Base-by-base conservation (phyloP, 2,888 invertebrate species). In the Drosophila formosana region DNA sequence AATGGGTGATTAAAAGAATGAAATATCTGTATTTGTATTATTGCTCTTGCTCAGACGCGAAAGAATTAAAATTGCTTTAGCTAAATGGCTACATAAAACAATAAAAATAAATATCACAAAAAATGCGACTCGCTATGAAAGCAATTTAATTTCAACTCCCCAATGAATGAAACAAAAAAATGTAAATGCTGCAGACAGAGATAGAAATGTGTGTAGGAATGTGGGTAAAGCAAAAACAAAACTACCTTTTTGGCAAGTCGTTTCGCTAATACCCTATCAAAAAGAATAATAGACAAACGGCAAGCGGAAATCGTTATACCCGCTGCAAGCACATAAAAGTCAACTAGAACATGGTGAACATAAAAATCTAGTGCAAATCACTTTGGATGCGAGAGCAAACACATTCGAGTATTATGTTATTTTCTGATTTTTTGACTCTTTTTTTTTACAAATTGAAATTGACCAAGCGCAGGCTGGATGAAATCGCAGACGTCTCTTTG, bases 71-170 rank as follows among this genome's bases (percentile, higher is more conserved):
- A 69, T 65, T 64, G 65, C 63, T 64, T 55, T 51, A 51, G 55
- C 70, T 70, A 70, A 74, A 75, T 71, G 66, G 66, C 66, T 53
- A 62, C 53, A 72, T 63, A 56, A 57, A 57, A 60, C 41, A 32
- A 30, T 61, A 46, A 57, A 56, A 53, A 53, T 34, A 65, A 57
- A 47, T 11, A 46, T 11, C n/a, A 39, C 50, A 53, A 37, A 49
- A 57, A 57, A 50, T 64, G 61, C 57, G 56, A 57, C 18, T 18
- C 56, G 61, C 47, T 68, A 60, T 72, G 64, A 72, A 75, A 75
- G 75, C 88, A 87, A 84, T 86, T 85, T 87, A 83, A 83, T 88
- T 88, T 73, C 43, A 76, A 68, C 75, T 81, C 68, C 55, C 79
- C 67, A 73, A 77, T 53, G 74, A 45, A 28, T 50, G 56, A 52